A percentile compares a stretch with the other conserved stretches of the same genome.
Conservation (phyloP, 1,140 invertebrate species). For the Drosophila insularis region DNA sequence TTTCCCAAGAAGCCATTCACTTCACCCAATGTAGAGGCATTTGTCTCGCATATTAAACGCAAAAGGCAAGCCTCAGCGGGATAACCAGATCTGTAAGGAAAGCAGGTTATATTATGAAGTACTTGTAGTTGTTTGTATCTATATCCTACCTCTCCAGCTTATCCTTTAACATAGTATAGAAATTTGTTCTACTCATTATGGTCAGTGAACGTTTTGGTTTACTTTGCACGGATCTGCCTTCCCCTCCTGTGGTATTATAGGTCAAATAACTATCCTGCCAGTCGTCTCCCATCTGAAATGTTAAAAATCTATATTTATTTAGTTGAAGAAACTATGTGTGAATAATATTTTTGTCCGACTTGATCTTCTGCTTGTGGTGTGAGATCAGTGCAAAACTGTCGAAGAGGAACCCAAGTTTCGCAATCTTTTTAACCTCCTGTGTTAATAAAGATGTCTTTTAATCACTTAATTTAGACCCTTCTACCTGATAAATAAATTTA, state of each 20-base stretch:
- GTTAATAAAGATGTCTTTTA: too few species aligned
- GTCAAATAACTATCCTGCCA: conserved; percentile 60
- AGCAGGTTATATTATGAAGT: background rate
- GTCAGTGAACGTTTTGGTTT: conserved; percentile 43
- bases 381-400: too few species aligned
- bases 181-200: conserved; percentile 57
- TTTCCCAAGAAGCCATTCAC: conserved; percentile 72
- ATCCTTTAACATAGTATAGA: conserved; percentile 67
- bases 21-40: conserved; percentile 63
- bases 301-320: too few species aligned
- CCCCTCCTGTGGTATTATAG: conserved; percentile 51
- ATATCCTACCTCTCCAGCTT: conserved; percentile 58
- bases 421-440: too few species aligned
- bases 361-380: too few species aligned
- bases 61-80: conserved; percentile 59
- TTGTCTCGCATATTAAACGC: conserved; percentile 77
- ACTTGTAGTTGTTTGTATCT: background rate
- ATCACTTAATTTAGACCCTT: too few species aligned
- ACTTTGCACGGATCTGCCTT: background rate
- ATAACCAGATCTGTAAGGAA: conserved; percentile 52
- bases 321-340: background rate
- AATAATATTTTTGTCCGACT: background rate
- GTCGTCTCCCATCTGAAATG: conserved; percentile 50
- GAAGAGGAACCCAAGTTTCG: too few species aligned
- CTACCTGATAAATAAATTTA: too few species aligned